Evolutionary conservation across 2,797 vertebrate species (phyloP).

Genomic region (Falco biarmicus): DNA sequence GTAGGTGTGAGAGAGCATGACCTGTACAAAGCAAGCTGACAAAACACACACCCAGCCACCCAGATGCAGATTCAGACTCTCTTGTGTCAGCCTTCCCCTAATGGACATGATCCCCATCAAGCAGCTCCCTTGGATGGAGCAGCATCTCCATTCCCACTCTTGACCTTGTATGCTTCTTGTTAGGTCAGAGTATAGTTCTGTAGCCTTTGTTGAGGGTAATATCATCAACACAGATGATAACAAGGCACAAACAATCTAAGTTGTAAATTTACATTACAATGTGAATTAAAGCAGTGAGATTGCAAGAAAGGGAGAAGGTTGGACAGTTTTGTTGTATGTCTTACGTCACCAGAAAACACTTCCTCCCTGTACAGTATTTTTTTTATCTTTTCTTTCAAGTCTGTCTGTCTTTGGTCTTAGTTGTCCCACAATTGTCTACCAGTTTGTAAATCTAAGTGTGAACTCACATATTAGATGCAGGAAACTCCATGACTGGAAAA

Average conservation of each 20-base stretch:
- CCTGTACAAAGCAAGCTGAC: neutral
- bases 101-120: neutral
- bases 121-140: neutral
- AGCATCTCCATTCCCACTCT: neutral
- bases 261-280: too few relatives aligned
- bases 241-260: neutral
- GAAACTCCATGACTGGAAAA: neutral
- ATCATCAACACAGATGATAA: neutral
- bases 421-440: neutral
- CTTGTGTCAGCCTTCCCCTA: neutral
- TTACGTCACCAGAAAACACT: neutral
- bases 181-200: neutral
- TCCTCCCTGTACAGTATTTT: neutral
- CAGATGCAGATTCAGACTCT: neutral
- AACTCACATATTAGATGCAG: neutral
- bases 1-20: neutral
- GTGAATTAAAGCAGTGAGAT: neutral
- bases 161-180: neutral
- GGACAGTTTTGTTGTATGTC: neutral
- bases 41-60: neutral
- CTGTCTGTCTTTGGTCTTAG: neutral
- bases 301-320: neutral
- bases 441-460: neutral
- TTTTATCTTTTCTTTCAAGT: neutral
- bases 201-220: neutral